Evolutionary conservation across 1,140 invertebrate genomes (phyloP).

Genomic region (Belonocnema kinseyi): DNA sequence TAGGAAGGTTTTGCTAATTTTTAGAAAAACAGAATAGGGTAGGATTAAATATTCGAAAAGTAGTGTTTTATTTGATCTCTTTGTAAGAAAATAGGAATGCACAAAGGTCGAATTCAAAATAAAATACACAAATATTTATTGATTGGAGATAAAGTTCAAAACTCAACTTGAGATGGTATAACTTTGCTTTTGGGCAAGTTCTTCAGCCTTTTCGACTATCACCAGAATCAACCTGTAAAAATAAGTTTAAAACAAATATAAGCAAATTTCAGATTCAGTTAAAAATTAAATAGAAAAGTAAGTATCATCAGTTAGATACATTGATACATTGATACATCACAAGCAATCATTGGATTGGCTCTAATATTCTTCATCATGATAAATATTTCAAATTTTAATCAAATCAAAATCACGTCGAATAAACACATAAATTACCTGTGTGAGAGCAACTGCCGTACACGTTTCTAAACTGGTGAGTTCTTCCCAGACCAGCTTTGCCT

Average conservation of each 20-base stretch:
- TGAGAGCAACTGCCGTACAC: slow-evolving; percentile 90
- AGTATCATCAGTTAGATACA: slow-evolving; percentile 19
- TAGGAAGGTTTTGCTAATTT: no score
- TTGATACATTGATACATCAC: slow-evolving; percentile 54
- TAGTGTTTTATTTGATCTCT: no score
- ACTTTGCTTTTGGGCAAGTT: slow-evolving; percentile 92
- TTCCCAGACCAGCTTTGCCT: slow-evolving; percentile 95
- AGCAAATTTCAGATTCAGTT: background rate
- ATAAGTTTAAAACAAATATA: slow-evolving; percentile 25
- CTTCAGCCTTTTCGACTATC: slow-evolving; percentile 94
- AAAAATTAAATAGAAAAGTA: background rate
- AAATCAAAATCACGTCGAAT: slow-evolving; percentile 39
- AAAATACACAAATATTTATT: no score
- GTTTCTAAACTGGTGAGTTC: slow-evolving; percentile 95
- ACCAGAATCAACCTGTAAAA: slow-evolving; percentile 83
- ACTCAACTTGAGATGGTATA: slow-evolving; percentile 66
- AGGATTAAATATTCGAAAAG: no score
- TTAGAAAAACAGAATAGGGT: no score
- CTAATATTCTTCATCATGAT: slow-evolving; percentile 57
- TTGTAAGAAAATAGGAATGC: no score
- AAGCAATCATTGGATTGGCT: slow-evolving; percentile 67
- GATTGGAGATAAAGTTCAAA: background rate
- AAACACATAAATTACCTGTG: slow-evolving; percentile 78
- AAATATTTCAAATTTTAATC: slow-evolving; percentile 7
- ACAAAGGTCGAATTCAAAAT: no score